These are phyloP conservation scores for Seriola rivoliana DNA, from an alignment of 2,113 vertebrate species.

Conservation along the genomic window DNA sequence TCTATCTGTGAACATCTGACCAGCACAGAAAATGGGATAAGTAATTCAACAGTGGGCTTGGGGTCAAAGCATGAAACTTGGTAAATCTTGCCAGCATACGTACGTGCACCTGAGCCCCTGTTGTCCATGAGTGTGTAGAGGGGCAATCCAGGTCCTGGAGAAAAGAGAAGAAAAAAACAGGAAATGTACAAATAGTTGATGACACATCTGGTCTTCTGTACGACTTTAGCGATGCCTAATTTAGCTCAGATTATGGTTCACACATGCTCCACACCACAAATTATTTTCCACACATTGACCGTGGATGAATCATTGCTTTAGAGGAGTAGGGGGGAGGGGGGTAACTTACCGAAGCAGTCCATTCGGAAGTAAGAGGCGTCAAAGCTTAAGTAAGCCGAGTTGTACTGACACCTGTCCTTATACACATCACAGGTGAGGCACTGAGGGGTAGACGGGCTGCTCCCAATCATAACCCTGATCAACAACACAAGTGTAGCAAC, in stretches of 20 bases:
- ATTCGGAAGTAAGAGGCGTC: slow-evolving; percentile 91
- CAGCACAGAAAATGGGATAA: background rate
- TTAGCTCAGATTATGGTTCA: slow-evolving; percentile 30
- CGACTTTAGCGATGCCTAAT: background rate
- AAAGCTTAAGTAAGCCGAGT: slow-evolving; percentile 91
- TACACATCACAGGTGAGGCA: slow-evolving; percentile 92
- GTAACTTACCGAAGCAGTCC: slow-evolving; percentile 91
- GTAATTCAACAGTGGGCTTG: background rate
- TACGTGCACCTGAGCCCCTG: slow-evolving; percentile 85
- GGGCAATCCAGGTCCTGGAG: slow-evolving; percentile 92
- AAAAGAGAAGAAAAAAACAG: slow-evolving; percentile 61
- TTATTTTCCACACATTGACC: background rate
- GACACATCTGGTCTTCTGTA: slow-evolving; percentile 6
- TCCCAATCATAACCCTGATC: slow-evolving; percentile 86
- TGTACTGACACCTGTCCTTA: slow-evolving; percentile 91
- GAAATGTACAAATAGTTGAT: slow-evolving; percentile 27
- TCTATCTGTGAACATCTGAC: background rate
- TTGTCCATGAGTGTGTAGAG: slow-evolving; percentile 86
- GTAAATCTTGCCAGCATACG: background rate
- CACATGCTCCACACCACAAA: slow-evolving; percentile 12
- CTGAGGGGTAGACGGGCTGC: slow-evolving; percentile 62
- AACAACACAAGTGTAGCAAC: slow-evolving; percentile 30
- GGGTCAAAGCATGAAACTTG: background rate
- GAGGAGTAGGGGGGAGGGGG: background rate
- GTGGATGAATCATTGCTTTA: slow-evolving; percentile 53